Evolutionary conservation across 2,888 invertebrate genomes (phyloP).

Genomic region (Netelia fuscicornis): DNA sequence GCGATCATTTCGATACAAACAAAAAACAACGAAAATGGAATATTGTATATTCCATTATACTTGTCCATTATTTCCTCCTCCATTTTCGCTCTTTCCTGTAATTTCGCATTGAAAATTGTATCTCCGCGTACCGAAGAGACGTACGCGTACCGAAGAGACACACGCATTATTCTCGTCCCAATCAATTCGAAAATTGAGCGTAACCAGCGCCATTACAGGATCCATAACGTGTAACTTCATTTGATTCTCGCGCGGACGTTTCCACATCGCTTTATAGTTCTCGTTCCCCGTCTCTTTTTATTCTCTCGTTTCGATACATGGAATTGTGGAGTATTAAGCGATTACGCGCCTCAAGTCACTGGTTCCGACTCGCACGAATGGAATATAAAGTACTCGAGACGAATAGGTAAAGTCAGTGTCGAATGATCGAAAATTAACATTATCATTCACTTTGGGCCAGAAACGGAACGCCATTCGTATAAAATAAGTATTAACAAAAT

Average conservation of each 20-base stretch:
- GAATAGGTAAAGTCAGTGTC: not conserved
- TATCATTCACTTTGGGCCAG: not conserved
- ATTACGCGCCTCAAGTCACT: constrained; percentile 24
- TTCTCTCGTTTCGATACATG: not conserved
- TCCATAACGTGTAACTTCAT: constrained; percentile 50
- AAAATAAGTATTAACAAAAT: not conserved
- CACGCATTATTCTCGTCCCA: constrained; percentile 52
- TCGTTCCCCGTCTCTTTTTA: not conserved
- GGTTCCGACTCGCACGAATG: not conserved
- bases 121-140: constrained; percentile 34
- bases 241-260: constrained; percentile 35
- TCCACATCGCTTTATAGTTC: not conserved
- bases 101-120: constrained; percentile 57
- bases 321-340: constrained; percentile 58
- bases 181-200: constrained; percentile 59
- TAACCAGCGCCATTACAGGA: constrained; percentile 61
- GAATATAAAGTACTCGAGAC: constrained; percentile 23
- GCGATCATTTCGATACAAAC: constrained; percentile 30
- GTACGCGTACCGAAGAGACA: not conserved
- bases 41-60: constrained; percentile 15
- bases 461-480: not conserved
- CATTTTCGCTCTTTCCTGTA: constrained; percentile 35
- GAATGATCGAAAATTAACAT: not conserved
- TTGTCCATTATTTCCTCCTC: not conserved
- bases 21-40: too few species aligned